Evolutionary conservation across 2,113 vertebrate genomes (phyloP).

Genomic region (Lagopus leucura): DNA sequence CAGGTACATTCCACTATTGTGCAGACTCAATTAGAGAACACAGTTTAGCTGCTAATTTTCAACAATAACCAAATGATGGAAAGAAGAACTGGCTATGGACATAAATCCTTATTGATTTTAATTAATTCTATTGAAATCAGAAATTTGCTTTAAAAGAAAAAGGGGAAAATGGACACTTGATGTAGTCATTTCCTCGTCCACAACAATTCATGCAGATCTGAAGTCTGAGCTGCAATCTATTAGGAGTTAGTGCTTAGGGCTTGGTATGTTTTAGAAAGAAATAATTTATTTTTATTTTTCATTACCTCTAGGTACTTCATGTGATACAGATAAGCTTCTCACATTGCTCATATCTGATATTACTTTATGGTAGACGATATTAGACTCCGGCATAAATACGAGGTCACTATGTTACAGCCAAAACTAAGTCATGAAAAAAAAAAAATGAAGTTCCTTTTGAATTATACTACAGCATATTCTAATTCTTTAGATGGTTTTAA

Average conservation of each 20-base stretch:
- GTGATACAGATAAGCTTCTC: background rate
- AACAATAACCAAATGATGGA: background rate
- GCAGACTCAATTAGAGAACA: background rate
- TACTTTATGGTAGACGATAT: background rate
- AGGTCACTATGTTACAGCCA: background rate
- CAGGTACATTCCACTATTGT: background rate
- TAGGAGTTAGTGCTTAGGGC: background rate
- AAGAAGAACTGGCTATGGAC: background rate
- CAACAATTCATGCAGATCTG: fast-evolving
- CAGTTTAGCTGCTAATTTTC: background rate
- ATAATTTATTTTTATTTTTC: background rate
- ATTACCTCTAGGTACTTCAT: background rate
- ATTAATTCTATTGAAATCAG: constrained; percentile 27
- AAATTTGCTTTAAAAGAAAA: constrained; percentile 18
- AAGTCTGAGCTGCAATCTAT: background rate
- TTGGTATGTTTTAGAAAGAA: background rate
- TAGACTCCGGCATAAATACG: background rate
- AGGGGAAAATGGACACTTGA: background rate
- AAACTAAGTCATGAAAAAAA: background rate
- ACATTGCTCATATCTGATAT: background rate
- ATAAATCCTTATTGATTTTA: background rate
- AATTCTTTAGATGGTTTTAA: background rate
- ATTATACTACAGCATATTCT: background rate
- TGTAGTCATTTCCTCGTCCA: background rate
- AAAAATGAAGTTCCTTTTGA: background rate